Conservation (phyloP, 2,888 invertebrate genomes). For the Himalopsyche japonica region DNA sequence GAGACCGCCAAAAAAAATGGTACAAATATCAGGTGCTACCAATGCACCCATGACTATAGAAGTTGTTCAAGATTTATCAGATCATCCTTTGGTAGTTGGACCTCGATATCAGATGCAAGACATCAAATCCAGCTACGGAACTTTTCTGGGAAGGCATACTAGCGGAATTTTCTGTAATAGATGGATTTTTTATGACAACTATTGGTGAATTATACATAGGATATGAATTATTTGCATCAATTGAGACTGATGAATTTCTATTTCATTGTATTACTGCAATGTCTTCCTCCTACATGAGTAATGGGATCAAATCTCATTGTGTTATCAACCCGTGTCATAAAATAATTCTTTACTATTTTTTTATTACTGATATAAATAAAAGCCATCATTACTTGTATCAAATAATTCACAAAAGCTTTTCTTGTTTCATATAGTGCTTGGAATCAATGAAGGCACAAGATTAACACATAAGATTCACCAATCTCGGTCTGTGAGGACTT, state of each 20-base stretch:
- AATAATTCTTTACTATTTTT: no score
- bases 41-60: constrained; percentile 61
- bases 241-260: no score
- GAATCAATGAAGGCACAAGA: constrained; percentile 69
- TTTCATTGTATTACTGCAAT: no score
- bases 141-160: constrained; percentile 64
- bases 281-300: no score
- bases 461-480: constrained; percentile 61
- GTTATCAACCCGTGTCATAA: no score
- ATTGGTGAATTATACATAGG: no score
- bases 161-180: constrained; percentile 75
- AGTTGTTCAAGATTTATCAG: constrained; percentile 70
- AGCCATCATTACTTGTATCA: no score
- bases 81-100: constrained; percentile 75
- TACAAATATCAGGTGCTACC: constrained; percentile 68
- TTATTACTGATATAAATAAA: no score
- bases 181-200: no score
- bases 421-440: constrained; percentile 64
- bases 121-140: constrained; percentile 64
- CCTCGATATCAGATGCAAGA: constrained; percentile 73
- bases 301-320: no score
- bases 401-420: neutral
- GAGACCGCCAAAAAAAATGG: constrained; percentile 62
- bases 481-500: constrained; percentile 69
- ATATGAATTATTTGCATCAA: no score